Conservation (phyloP, 2,113 vertebrate species). For the Prionailurus viverrinus region DNA sequence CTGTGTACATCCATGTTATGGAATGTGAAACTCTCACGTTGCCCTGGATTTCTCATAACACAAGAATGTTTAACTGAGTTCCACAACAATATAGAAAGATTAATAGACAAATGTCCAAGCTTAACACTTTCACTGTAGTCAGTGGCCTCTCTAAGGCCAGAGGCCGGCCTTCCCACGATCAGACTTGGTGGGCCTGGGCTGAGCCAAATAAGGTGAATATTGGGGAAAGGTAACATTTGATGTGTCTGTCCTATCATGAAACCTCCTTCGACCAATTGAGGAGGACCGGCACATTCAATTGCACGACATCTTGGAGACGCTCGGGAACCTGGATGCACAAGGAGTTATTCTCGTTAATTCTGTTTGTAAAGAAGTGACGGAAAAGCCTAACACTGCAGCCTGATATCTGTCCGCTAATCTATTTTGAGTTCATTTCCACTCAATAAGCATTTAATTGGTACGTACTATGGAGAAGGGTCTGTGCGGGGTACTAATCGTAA, state of each 20-base stretch:
- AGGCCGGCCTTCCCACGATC: background rate
- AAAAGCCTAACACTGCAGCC: background rate
- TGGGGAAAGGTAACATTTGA: background rate
- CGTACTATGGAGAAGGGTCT: background rate
- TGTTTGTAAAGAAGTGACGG: background rate
- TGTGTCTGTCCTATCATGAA: background rate
- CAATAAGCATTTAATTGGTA: background rate
- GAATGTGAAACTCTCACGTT: background rate
- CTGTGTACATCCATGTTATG: background rate
- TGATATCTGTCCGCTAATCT: background rate
- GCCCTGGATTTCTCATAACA: background rate
- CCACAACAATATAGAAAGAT: background rate
- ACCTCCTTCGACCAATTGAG: background rate
- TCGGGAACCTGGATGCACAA: background rate
- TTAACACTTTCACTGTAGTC: background rate
- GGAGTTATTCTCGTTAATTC: constrained; percentile 8
- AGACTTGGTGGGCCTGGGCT: background rate
- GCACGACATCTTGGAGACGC: background rate
- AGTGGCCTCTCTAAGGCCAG: background rate
- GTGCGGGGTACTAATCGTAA: background rate
- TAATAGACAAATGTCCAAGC: background rate
- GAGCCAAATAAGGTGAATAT: background rate
- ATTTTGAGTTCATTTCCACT: constrained; percentile 4
- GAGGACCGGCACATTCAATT: background rate
- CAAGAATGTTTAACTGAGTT: background rate